These are phyloP conservation scores for Gymnothorax reevesii DNA, from an alignment of 2,797 vertebrate species.

Conservation along the genomic window DNA sequence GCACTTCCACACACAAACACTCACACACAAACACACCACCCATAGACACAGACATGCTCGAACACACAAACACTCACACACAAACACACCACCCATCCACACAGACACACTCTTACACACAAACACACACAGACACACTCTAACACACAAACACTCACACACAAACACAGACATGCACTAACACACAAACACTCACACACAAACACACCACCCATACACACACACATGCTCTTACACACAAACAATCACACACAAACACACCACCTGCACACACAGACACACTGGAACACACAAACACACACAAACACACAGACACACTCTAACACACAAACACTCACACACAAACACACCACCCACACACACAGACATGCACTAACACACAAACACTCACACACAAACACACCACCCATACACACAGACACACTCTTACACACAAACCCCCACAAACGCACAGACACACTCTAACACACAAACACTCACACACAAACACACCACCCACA, in stretches of 20 bases:
- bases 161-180: too few species aligned
- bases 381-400: slow-evolving; percentile 36
- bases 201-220: not conserved
- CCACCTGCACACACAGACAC: too few species aligned
- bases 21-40: not conserved
- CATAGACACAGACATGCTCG: not conserved
- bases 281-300: not conserved
- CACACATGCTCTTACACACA: not conserved
- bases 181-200: too few species aligned
- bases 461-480: not conserved
- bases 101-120: slow-evolving; percentile 38
- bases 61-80: too few species aligned
- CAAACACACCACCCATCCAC: not conserved
- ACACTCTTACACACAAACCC: too few species aligned
- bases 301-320: not conserved
- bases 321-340: too few species aligned
- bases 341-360: not conserved
- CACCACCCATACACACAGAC: not conserved
- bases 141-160: too few species aligned
- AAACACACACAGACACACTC: not conserved
- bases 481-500: too few species aligned
- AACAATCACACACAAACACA: not conserved
- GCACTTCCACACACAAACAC: slow-evolving; percentile 42
- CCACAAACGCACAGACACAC: too few species aligned
- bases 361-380: not conserved